phyloP scores from a whole-genome alignment of 2,113 vertebrate genomes.

The Tiliqua scincoides region DNA sequence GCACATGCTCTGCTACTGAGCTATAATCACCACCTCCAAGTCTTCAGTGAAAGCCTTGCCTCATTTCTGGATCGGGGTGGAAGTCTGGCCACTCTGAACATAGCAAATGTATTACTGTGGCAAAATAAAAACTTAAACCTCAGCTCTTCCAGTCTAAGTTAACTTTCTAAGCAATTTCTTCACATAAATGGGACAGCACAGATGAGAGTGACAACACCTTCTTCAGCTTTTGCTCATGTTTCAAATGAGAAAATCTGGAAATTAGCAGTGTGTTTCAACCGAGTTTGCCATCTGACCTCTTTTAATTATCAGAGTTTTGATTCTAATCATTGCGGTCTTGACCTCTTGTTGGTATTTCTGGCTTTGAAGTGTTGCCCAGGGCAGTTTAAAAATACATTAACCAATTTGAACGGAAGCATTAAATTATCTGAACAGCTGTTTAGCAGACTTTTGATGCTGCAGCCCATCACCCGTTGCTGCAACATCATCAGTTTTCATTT shows the following conservation, averaged over 20 bases:
- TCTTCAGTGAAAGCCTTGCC: not conserved
- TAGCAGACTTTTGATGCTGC: conserved; percentile 20
- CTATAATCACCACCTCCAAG: too few species aligned
- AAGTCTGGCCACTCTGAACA: not conserved
- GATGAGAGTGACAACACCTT: not conserved
- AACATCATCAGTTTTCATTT: not conserved
- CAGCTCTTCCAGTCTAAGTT: not conserved
- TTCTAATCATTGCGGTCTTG: conserved; percentile 11
- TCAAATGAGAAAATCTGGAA: conserved; percentile 20
- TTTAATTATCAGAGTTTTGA: not conserved
- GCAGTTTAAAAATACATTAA: not conserved
- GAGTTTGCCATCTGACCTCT: not conserved
- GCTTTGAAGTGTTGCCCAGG: not conserved
- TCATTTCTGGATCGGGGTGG: not conserved
- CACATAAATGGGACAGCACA: not conserved
- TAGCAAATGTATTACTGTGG: too few species aligned
- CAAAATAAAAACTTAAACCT: too few species aligned
- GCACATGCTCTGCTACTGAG: too few species aligned
- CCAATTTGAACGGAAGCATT: conserved; percentile 37
- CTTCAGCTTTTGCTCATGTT: not conserved
- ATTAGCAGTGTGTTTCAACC: conserved; percentile 24
- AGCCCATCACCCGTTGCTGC: not conserved
- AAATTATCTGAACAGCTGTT: conserved; percentile 29
- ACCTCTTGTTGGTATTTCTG: conserved; percentile 21
- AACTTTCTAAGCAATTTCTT: not conserved